Percentiles rank a stretch among this genome's conserved stretches.
These are phyloP conservation scores for Virgularia gustaviana DNA, from an alignment of 92 coral and sea anemone genomes.

Conservation along the genomic window DNA sequence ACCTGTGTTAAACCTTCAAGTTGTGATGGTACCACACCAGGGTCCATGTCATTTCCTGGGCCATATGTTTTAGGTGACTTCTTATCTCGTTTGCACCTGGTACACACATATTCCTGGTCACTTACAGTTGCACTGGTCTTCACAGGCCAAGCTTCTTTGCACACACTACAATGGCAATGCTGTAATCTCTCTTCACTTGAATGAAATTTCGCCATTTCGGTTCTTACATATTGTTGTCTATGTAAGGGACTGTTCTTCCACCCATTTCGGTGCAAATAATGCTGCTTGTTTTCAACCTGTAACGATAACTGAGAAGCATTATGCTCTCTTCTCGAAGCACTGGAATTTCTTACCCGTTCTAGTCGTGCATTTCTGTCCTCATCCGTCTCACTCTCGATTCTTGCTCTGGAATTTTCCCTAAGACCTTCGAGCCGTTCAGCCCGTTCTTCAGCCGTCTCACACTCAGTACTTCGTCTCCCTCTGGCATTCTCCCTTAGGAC, in stretches of 20 bases:
- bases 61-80: slow-evolving; percentile 28
- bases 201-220: slow-evolving; percentile 7
- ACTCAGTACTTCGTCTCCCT: too few species aligned
- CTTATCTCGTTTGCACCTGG: slow-evolving; percentile 46
- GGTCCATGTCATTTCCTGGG: slow-evolving; percentile 43
- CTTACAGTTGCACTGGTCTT: background rate
- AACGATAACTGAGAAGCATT: background rate
- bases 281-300: background rate
- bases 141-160: slow-evolving; percentile 44
- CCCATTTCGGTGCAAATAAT: too few species aligned
- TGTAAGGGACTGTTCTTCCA: too few species aligned
- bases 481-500: too few species aligned
- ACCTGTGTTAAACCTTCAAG: slow-evolving; percentile 14
- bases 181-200: background rate
- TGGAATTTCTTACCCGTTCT: too few species aligned
- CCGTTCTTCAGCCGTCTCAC: too few species aligned
- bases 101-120: slow-evolving; percentile 20
- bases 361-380: too few species aligned
- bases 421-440: too few species aligned
- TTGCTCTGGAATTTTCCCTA: too few species aligned
- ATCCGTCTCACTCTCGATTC: too few species aligned
- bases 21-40: slow-evolving; percentile 34
- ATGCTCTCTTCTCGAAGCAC: too few species aligned
- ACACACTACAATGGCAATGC: slow-evolving; percentile 29
- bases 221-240: background rate